Base-by-base conservation (phyloP, 2,113 vertebrate species). In the Morone saxatilis region DNA sequence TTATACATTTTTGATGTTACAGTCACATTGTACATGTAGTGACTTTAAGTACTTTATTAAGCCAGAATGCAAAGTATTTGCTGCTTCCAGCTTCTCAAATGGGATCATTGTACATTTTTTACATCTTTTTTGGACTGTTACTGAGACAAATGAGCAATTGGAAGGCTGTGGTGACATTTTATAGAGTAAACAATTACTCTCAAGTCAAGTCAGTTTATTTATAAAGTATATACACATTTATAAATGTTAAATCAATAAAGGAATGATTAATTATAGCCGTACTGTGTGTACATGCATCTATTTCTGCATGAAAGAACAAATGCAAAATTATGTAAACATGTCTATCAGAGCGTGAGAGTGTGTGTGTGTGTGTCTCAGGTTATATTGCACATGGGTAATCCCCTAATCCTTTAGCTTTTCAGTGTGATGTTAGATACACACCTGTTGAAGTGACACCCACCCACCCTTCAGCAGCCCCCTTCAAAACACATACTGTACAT, bases 381-480 rank as follows among this genome's bases (percentile, higher is more conserved):
- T 81, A 71, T 78, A 50, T 83, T 72, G 38, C 74, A 65, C 45
- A 51, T 57, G 45, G 66, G 47, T 87, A 86, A 83, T 88, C 84
- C 81, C 78, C 53, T 87, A 91, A 91, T 91, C 84, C 82, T 68
- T 83, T 43, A 83, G 38, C 67, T 71, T 73, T 85, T 80, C 67
- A 70, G 48, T 54, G 51, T 78, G 47, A 76, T 85, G 74, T 85
- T 66, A 76, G 62, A 84, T 43, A 81, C 76, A 84, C 85, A 88
- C 59, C 66, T 88, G 85, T 80, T 82, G 76, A 83, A 76, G 79
- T 50, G 57, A 10, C 25, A 53, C 20, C 20, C 59, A 54, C 25
- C 20, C 57, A 22, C 41, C 31, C 25, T 48, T 69, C 57, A 54
- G 56, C 38, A 60, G 41, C 76, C 53, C 48, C 40, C 60, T 19